Conservation (phyloP, 1,140 invertebrate species). For the Bombus haemorrhoidalis region DNA sequence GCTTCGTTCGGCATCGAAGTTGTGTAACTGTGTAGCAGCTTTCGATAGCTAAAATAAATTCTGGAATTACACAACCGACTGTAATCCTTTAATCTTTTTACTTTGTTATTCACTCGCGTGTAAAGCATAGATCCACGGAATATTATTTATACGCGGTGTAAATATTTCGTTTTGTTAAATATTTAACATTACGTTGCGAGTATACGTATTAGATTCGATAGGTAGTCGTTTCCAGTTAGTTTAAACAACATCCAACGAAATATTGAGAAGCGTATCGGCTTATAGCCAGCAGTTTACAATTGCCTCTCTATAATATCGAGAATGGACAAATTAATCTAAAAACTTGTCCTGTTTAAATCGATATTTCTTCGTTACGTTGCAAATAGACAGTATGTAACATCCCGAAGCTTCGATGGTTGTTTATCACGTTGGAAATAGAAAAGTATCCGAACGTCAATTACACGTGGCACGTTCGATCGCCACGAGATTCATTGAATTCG, state of each 20-base stretch:
- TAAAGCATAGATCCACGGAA: too few relatives aligned
- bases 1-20: too few relatives aligned
- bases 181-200: neutral
- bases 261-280: too few relatives aligned
- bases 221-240: neutral
- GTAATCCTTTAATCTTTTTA: neutral
- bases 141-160: neutral
- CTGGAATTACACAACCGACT: neutral
- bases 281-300: neutral
- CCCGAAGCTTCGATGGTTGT: neutral
- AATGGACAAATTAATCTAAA: neutral
- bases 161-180: neutral
- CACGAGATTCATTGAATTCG: slow-evolving; percentile 35
- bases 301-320: neutral
- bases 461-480: neutral
- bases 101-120: neutral
- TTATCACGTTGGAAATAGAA: slow-evolving; percentile 30
- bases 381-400: neutral
- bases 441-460: slow-evolving; percentile 36
- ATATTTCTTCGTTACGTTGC: neutral
- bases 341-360: neutral
- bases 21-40: neutral
- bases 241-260: neutral
- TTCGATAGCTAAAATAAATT: neutral
- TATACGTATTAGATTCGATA: neutral